phyloP scores from a whole-genome alignment of 2,888 invertebrate genomes.

The Drymonia ruficornis region DNA sequence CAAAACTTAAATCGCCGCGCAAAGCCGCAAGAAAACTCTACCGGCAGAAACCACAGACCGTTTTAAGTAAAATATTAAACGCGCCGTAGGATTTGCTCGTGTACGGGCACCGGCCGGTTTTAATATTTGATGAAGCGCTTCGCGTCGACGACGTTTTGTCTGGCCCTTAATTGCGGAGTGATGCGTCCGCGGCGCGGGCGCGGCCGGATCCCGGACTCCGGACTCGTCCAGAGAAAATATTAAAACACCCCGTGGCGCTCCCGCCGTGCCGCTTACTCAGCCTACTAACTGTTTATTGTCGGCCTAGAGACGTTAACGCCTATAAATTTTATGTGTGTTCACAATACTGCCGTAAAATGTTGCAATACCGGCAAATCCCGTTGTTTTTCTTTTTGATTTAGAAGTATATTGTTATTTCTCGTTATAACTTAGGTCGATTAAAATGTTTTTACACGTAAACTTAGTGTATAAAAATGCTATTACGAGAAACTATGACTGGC shows the following conservation, averaged over 20 bases:
- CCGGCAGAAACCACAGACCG: conserved; percentile 71
- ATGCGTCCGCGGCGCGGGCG: conserved; percentile 52
- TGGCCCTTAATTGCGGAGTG: conserved; percentile 71
- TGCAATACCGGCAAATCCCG: conserved; percentile 74
- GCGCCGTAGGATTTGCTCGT: conserved; percentile 70
- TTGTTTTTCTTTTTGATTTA: conserved; percentile 67
- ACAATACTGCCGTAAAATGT: conserved; percentile 75
- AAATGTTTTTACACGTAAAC: neutral
- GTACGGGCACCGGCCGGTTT: conserved; percentile 59
- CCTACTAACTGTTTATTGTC: conserved; percentile 74
- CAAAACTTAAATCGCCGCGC: conserved; percentile 69
- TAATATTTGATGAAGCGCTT: conserved; percentile 75
- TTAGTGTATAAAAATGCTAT: neutral
- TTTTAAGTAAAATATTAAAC: conserved; percentile 81
- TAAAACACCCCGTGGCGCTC: conserved; percentile 62
- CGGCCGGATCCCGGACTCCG: conserved; percentile 34
- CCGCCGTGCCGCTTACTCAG: conserved; percentile 50
- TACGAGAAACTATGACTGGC: neutral
- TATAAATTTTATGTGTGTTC: conserved; percentile 78
- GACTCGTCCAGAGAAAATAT: conserved; percentile 56
- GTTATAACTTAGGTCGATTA: neutral
- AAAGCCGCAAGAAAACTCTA: conserved; percentile 69
- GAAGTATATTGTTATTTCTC: conserved; percentile 55
- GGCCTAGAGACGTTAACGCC: conserved; percentile 73
- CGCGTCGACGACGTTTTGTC: conserved; percentile 67